Evolutionary conservation across 2,797 vertebrate species (phyloP).

Genomic region (Pseudopleuronectes americanus): DNA sequence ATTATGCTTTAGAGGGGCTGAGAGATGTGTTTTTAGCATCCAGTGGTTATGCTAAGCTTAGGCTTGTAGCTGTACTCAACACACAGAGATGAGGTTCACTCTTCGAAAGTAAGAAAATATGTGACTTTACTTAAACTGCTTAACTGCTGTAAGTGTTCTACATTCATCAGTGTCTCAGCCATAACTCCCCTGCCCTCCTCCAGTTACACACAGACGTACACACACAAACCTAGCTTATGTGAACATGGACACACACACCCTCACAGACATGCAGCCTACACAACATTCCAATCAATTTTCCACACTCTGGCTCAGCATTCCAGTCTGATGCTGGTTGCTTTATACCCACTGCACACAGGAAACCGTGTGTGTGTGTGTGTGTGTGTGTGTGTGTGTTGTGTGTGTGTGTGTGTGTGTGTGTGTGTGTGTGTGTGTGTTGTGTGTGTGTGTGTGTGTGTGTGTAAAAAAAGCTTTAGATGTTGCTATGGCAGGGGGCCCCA

Average conservation of each 20-base stretch:
- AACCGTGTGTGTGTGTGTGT: slow-evolving; percentile 43
- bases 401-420: slow-evolving; percentile 31
- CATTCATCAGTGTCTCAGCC: slow-evolving; percentile 13
- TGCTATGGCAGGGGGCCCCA: slow-evolving; percentile 64
- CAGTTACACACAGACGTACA: slow-evolving; percentile 23
- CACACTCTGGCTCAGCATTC: slow-evolving; percentile 76
- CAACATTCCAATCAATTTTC: slow-evolving; percentile 80
- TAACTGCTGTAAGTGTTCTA: slow-evolving; percentile 12
- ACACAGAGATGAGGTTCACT: neutral
- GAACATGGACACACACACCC: slow-evolving; percentile 11
- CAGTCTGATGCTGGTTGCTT: slow-evolving; percentile 68
- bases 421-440: slow-evolving; percentile 5
- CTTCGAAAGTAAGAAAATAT: slow-evolving; percentile 15
- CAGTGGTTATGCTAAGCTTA: too few relatives aligned
- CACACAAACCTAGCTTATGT: slow-evolving; percentile 9
- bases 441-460: slow-evolving; percentile 34
- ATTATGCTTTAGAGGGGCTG: too few relatives aligned
- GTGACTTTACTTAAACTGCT: neutral
- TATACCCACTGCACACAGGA: slow-evolving; percentile 60
- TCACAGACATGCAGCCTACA: slow-evolving; percentile 24
- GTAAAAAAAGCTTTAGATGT: slow-evolving; percentile 43
- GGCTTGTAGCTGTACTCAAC: neutral
- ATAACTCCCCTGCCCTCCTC: slow-evolving; percentile 10
- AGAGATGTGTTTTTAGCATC: too few relatives aligned
- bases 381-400: slow-evolving; percentile 33